A percentile compares a stretch with the other conserved stretches of the same genome.
These are phyloP conservation scores for Plecturocebus donacophilus DNA, from an alignment of 2,113 vertebrate genomes.

Conservation along the genomic window DNA sequence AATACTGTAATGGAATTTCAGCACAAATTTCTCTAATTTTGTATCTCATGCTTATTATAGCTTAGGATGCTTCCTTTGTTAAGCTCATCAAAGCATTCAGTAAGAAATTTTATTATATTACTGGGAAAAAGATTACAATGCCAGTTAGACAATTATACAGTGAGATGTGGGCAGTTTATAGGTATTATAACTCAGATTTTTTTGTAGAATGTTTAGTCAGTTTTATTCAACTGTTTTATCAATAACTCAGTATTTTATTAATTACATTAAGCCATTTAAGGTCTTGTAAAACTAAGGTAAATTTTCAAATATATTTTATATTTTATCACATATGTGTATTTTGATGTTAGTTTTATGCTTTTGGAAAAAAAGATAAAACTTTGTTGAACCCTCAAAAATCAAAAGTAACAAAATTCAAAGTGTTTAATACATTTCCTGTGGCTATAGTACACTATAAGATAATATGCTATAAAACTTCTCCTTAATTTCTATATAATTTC, in stretches of 20 bases:
- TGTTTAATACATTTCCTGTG: background rate
- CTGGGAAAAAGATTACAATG: background rate
- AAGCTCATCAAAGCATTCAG: background rate
- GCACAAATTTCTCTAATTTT: background rate
- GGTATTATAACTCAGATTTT: background rate
- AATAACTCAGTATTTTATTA: background rate
- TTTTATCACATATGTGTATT: background rate
- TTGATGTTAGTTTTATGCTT: background rate
- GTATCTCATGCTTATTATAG: background rate
- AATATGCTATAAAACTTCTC: background rate
- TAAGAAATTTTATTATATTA: background rate
- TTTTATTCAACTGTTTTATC: background rate
- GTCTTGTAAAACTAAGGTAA: background rate
- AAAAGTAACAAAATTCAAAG: background rate
- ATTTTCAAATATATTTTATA: background rate
- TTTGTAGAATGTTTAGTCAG: background rate
- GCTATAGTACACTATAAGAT: background rate
- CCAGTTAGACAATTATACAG: background rate
- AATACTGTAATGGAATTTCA: background rate
- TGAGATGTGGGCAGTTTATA: background rate
- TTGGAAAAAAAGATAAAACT: background rate
- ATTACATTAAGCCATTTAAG: background rate
- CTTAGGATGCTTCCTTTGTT: background rate
- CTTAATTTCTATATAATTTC: background rate
- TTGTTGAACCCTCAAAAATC: background rate